Conservation (phyloP, 2,113 vertebrate species). For the Amblyornis subalaris region DNA sequence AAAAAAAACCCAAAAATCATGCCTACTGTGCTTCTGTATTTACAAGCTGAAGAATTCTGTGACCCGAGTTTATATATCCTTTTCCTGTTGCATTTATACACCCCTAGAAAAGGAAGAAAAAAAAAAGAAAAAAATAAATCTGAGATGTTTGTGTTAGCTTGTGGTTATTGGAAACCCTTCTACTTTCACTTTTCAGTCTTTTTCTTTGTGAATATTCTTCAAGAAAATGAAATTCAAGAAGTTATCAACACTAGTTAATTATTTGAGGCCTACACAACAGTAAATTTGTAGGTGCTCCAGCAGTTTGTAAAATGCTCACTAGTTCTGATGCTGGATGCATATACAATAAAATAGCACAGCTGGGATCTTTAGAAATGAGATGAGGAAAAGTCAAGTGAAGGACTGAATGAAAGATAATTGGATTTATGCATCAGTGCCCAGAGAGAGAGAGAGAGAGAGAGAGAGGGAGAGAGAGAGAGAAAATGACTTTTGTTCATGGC, state of each 20-base stretch:
- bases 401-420: conserved; percentile 4
- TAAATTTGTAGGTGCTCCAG: not conserved
- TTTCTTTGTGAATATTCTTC: not conserved
- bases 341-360: not conserved
- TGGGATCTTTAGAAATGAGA: not conserved
- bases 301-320: not conserved
- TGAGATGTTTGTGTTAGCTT: not conserved
- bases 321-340: not conserved
- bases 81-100: not conserved
- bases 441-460: not conserved
- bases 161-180: not conserved
- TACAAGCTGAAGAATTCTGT: not conserved
- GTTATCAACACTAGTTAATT: not conserved
- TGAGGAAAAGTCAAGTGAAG: not conserved
- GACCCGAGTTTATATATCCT: not conserved
- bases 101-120: not conserved
- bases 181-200: not conserved
- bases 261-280: not conserved
- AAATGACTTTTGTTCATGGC: not conserved
- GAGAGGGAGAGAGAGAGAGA: not conserved
- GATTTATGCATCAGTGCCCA: not conserved
- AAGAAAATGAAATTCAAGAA: not conserved
- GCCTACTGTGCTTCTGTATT: not conserved
- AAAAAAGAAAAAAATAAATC: not conserved
- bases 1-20: not conserved